A percentile compares a stretch with the other conserved stretches of the same genome.
Evolutionary conservation across 2,888 invertebrate species (phyloP).

Genomic region (Amphiduros pacificus): DNA sequence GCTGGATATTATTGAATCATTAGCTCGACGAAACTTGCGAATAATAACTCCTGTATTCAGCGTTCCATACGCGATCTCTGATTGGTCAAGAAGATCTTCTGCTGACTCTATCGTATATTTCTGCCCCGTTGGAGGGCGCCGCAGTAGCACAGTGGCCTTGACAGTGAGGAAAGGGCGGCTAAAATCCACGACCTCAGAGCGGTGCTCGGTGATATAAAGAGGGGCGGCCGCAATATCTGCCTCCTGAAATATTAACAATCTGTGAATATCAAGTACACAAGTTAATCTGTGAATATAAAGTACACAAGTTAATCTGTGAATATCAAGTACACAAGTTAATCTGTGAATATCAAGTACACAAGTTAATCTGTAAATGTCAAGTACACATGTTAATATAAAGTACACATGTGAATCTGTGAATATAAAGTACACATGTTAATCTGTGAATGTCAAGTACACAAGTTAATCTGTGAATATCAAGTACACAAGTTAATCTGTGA

Average conservation of each 20-base stretch:
- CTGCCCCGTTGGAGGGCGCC: slow-evolving; percentile 14
- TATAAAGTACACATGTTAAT: no score
- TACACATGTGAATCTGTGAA: no score
- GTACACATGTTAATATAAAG: no score
- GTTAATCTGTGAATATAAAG: no score
- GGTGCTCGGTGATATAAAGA: slow-evolving; percentile 26
- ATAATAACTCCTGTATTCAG: slow-evolving; percentile 26
- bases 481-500: no score
- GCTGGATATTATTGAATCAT: slow-evolving; percentile 17
- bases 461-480: no score
- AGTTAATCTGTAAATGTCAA: no score
- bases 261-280: no score
- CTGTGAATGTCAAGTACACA: no score
- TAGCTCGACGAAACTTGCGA: slow-evolving; percentile 25
- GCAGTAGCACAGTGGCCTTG: slow-evolving; percentile 25
- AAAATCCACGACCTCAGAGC: slow-evolving; percentile 28
- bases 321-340: no score
- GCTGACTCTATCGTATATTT: slow-evolving; percentile 5
- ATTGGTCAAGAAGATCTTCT: slow-evolving; percentile 21
- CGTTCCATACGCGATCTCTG: slow-evolving; percentile 26
- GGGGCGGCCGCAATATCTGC: slow-evolving; percentile 32
- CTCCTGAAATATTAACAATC: slow-evolving; percentile 25
- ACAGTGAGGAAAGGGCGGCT: slow-evolving; percentile 26
- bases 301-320: no score
- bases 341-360: no score